phyloP scores from a whole-genome alignment of 2,888 invertebrate species.

The Homarus gammarus region DNA sequence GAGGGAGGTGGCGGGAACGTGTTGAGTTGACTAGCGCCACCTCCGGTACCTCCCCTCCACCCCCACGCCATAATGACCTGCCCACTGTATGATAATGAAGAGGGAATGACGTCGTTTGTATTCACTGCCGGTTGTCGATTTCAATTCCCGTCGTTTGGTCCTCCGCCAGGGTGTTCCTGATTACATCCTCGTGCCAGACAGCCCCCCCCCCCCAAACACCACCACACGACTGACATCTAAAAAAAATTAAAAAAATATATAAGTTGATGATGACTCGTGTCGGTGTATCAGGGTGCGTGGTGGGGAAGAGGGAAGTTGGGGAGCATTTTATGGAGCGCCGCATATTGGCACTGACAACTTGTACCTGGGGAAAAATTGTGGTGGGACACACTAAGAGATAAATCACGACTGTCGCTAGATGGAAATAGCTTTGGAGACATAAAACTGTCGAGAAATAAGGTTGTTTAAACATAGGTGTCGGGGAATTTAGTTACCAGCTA shows the following conservation, averaged over 20 bases:
- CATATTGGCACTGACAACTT: background rate
- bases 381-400: background rate
- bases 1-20: too few relatives aligned
- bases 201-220: background rate
- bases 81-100: constrained; percentile 50
- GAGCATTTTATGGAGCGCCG: background rate
- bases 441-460: constrained; percentile 4
- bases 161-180: background rate
- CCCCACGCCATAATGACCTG: constrained; percentile 37
- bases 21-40: background rate
- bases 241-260: background rate
- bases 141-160: constrained; percentile 32
- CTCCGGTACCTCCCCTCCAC: background rate
- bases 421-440: background rate
- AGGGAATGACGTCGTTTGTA: constrained; percentile 47
- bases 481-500: too few relatives aligned
- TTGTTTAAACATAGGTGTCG: background rate
- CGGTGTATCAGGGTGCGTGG: background rate
- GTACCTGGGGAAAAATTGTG: background rate
- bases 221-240: background rate
- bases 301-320: background rate
- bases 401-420: background rate
- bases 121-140: constrained; percentile 43
- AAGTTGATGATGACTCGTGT: background rate
- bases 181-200: background rate